Conservation (phyloP, 1,140 invertebrate species). For the Hylaeus anthracinus region DNA sequence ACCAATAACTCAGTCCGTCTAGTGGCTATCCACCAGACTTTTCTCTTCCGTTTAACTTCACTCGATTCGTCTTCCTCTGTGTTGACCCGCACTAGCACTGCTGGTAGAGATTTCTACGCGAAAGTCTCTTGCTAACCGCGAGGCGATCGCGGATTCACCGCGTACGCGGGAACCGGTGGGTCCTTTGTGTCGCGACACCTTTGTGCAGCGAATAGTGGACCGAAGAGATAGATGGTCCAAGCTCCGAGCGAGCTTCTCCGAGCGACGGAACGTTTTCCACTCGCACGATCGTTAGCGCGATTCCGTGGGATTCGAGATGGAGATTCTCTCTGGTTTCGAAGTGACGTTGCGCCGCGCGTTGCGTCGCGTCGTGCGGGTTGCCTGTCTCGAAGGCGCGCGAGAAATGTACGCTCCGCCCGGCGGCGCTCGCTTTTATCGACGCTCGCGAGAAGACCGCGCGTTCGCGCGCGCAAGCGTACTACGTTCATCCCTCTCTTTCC, state of each 20-base stretch:
- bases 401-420: conserved; percentile 70
- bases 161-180: no score
- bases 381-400: conserved; percentile 70
- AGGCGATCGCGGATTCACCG: no score
- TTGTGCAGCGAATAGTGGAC: neutral
- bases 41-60: conserved; percentile 23
- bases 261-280: neutral
- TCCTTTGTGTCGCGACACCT: conserved; percentile 10
- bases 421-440: conserved; percentile 75
- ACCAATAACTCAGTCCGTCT: neutral
- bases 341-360: neutral
- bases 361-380: conserved; percentile 62
- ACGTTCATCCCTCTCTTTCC: neutral
- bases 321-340: neutral
- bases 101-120: neutral
- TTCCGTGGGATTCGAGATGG: neutral
- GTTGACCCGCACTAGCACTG: neutral
- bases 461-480: conserved; percentile 55
- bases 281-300: neutral
- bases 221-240: neutral
- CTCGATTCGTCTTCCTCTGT: neutral
- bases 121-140: neutral
- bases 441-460: conserved; percentile 60
- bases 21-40: conserved; percentile 1
- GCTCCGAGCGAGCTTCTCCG: neutral